Evolutionary conservation across 2,888 invertebrate species (phyloP), one percentile per base, ranked within the genome.

Genomic region (Romanomermis culicivorax): DNA sequence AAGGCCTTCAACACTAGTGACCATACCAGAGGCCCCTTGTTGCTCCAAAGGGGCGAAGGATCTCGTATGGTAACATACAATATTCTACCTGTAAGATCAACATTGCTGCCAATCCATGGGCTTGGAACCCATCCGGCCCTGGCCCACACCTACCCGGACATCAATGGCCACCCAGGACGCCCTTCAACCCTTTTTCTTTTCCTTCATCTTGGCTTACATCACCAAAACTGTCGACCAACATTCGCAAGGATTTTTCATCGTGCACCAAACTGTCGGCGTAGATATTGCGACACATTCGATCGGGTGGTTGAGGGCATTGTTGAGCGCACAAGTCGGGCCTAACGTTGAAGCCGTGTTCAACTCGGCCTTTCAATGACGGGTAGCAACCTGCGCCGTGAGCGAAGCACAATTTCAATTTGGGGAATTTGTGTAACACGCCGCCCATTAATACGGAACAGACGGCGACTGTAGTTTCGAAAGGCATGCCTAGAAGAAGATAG

Each of bases 371-470:
- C 1, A 76, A 76, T 59, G 69, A 75, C 0, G 77, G 77, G 61
- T 76, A 76, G 1, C 73, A 63, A 1, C 77, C 77, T 3, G 70
- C 72, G 2, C 74, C 73, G 56, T 77, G 77, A 11, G 77, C 74
- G 61, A 77, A 76, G 59, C 75, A 75, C 42, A 77, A 53, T 11
- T 70, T 71, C 4, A 76, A 68, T 45, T 64, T 65, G 0, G 75
- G 75, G 62, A 73, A 74, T 49, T 68, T 64, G 56, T 74, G 70
- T 20, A 77, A 64, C 17, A 77, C 71, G 2, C 76, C 75, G 7
- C 76, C 76, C 69, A 77, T 74, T 1, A 75, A 63, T 60, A 77
- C 64, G 51, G 69, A 69, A 56, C 74, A 73, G 23, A 76, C 72
- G 3, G 76, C 74, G 14, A 70, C 69, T 1, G 75, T 70, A 1